A percentile compares a stretch with the other conserved stretches of the same genome.
Evolutionary conservation across 2,888 invertebrate genomes (phyloP).

Genomic region (Drosophila lacicola): DNA sequence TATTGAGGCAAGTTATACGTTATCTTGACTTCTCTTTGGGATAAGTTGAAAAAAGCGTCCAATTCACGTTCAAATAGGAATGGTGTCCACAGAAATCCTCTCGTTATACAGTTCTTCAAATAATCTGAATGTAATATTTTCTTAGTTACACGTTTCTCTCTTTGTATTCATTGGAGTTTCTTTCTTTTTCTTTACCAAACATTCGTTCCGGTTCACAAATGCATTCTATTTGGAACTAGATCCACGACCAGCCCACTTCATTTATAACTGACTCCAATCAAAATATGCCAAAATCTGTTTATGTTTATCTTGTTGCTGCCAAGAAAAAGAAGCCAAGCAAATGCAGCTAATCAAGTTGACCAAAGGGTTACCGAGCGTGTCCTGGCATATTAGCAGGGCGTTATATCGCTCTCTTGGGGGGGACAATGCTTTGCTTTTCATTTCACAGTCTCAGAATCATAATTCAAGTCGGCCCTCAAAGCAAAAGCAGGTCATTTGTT

Average conservation of each 20-base stretch:
- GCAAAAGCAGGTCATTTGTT: slow-evolving; percentile 68
- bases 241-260: slow-evolving; percentile 7
- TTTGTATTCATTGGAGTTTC: no score
- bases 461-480: slow-evolving; percentile 60
- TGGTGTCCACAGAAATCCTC: no score
- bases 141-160: no score
- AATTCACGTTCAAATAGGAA: no score
- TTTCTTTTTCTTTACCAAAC: no score
- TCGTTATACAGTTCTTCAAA: no score
- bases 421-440: slow-evolving; percentile 14
- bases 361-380: slow-evolving; percentile 68
- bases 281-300: slow-evolving; percentile 38
- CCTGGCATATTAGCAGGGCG: slow-evolving; percentile 60
- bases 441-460: slow-evolving; percentile 50
- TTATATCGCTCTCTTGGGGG: slow-evolving; percentile 38
- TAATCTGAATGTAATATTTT: no score
- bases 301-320: slow-evolving; percentile 37
- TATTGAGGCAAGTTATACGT: neutral
- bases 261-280: slow-evolving; percentile 17
- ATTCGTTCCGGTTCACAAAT: no score
- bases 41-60: neutral
- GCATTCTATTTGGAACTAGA: neutral
- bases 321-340: neutral
- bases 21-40: neutral
- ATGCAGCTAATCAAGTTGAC: slow-evolving; percentile 49